Evolutionary conservation across 1,140 invertebrate species (phyloP), one percentile per base, ranked within the genome.

Genomic region (Microplitis mediator): DNA sequence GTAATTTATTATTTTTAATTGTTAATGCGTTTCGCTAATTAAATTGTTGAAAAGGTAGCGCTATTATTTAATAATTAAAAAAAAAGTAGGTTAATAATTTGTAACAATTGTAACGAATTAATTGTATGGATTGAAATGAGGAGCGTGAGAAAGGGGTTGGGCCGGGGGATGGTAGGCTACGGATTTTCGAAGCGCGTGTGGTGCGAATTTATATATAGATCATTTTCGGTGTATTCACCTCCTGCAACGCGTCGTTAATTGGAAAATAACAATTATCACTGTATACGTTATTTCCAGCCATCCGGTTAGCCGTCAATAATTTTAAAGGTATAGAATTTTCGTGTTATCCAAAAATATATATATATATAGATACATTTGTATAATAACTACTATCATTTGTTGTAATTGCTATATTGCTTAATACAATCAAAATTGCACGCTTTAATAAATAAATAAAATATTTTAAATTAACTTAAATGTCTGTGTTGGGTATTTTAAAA

Each of bases 231-330:
- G 14, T 45, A 23, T 52, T 23, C 35, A 51, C 58, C 70, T 64
- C 62, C 62, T 65, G 70, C 62, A 60, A 56, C 45, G 51, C 31
- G 56, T 50, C 70, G 70, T 72, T 72, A 66, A 72, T 72, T 72
- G 70, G 70, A 64, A 66, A 72, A 72, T 72, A 72, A 72, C 70
- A 72, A 72, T 72, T 72, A 72, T 72, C 70, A 56, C 32, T 63
- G 45, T 45, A 45, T 35, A 34, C 16, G 63, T 65, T 72, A 72
- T 39, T 72, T 72, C 70, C 62, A 39, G 32, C 34, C 36, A 35
- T 34, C 31, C 36, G 36, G 14, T 34, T 35, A 60, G n/a, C n/a
- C 66, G 62, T 50, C 14, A 65, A 65, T 16, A 50, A 23, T 6
- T 31, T 14, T 31, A 11, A 52, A 9, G 32, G 13, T 67, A 32